Evolutionary conservation across 2,113 vertebrate genomes (phyloP).

Genomic region (Scophthalmus maximus): DNA sequence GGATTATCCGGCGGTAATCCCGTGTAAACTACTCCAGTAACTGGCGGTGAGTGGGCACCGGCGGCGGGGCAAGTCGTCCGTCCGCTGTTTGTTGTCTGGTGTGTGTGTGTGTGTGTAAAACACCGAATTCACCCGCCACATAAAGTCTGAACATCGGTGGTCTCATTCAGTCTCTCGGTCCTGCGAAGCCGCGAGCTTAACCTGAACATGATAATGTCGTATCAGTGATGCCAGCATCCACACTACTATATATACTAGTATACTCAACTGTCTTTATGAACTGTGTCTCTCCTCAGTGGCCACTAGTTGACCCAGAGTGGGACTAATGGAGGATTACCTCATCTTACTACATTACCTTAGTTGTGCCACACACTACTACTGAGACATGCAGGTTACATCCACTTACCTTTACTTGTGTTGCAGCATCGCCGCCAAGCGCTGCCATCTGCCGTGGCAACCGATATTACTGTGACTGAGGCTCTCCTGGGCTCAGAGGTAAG

Average conservation of each 20-base stretch:
- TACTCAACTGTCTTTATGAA: neutral
- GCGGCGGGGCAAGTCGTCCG: constrained; percentile 15
- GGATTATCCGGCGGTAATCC: constrained; percentile 83
- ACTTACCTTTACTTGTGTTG: constrained; percentile 68
- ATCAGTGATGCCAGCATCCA: neutral
- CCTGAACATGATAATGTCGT: too few species aligned
- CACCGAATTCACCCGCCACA: neutral
- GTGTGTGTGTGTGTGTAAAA: too few species aligned
- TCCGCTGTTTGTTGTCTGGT: too few species aligned
- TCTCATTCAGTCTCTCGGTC: too few species aligned
- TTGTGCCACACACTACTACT: neutral
- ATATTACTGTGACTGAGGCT: constrained; percentile 22
- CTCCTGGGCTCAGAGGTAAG: constrained; percentile 50
- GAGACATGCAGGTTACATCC: constrained; percentile 43
- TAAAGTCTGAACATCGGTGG: neutral
- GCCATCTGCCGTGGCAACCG: constrained; percentile 36
- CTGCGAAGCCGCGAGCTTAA: too few species aligned
- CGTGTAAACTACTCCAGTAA: constrained; percentile 80
- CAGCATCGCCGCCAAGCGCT: constrained; percentile 46
- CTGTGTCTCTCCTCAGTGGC: neutral
- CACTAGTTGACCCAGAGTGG: neutral
- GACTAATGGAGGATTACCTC: too few species aligned
- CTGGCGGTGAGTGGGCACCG: constrained; percentile 38
- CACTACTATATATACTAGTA: neutral
- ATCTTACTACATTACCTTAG: too few species aligned